phyloP scores from a whole-genome alignment of 2,113 vertebrate genomes.

The Passer montanus region DNA sequence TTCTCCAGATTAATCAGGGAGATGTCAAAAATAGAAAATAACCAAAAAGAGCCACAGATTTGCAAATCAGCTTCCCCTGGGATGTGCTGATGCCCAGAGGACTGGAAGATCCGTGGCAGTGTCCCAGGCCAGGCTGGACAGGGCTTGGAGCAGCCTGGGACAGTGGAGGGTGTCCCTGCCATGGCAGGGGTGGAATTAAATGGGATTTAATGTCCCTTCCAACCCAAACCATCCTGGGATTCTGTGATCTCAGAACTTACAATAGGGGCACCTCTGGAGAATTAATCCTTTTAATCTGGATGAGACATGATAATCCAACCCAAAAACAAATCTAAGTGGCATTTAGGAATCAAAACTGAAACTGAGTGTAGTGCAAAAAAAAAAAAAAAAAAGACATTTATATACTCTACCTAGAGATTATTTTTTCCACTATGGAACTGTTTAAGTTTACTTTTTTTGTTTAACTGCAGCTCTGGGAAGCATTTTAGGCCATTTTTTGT shows the following conservation, averaged over 20 bases:
- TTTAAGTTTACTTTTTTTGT: slow-evolving; percentile 21
- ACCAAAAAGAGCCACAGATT: background rate
- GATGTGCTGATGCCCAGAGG: background rate
- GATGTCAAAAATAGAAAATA: background rate
- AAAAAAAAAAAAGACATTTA: background rate
- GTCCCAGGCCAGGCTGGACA: background rate
- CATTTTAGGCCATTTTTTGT: slow-evolving; percentile 29
- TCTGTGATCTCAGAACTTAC: no score
- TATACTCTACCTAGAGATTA: background rate
- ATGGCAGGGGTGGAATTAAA: background rate
- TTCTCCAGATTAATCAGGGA: background rate
- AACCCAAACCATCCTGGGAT: background rate
- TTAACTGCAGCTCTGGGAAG: slow-evolving; percentile 57
- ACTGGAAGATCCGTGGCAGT: background rate
- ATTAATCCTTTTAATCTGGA: background rate
- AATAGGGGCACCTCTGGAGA: background rate
- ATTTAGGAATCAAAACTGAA: slow-evolving; percentile 19
- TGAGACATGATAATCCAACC: background rate
- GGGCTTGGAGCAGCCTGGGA: background rate
- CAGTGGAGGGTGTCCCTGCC: background rate
- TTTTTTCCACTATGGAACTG: slow-evolving; percentile 41
- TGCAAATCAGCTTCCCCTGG: background rate
- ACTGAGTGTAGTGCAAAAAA: background rate
- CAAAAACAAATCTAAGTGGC: background rate
- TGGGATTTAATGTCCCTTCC: background rate